phyloP scores from a whole-genome alignment of 1,140 invertebrate species.

The Zeugodacus cucurbitae region DNA sequence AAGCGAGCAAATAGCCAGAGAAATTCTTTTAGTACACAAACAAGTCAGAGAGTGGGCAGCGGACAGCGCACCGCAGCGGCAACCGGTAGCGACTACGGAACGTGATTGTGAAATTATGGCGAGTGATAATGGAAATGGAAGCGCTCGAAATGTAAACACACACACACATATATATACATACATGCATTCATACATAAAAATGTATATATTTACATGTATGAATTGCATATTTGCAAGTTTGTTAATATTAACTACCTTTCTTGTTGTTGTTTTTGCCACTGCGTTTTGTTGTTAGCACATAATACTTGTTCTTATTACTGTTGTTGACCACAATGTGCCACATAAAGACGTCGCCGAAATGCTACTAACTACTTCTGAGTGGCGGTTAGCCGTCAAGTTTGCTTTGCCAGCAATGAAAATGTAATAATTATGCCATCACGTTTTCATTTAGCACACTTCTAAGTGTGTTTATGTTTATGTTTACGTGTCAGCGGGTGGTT shows the following conservation, averaged over 20 bases:
- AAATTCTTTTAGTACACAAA: conserved; percentile 10
- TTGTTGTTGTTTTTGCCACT: background rate
- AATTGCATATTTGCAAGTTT: background rate
- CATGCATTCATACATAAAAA: background rate
- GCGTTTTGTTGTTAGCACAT: background rate
- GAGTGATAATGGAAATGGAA: conserved; percentile 22
- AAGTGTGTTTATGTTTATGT: background rate
- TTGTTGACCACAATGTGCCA: background rate
- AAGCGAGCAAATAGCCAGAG: background rate
- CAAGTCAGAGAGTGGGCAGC: background rate
- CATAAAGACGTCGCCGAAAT: background rate
- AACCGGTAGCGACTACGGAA: background rate
- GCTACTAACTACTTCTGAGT: background rate
- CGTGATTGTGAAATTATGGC: conserved; percentile 22
- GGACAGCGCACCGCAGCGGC: background rate
- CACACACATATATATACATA: background rate
- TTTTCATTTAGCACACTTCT: background rate
- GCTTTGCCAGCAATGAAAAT: background rate
- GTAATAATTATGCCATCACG: conserved; percentile 17
- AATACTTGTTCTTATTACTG: background rate
- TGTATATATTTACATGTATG: background rate
- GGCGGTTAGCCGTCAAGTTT: background rate
- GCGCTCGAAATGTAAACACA: background rate
- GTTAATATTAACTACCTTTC: background rate
- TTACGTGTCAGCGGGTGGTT: background rate